phyloP scores from a whole-genome alignment of 92 coral and sea anemone species.

The Heliopora coerulea region DNA sequence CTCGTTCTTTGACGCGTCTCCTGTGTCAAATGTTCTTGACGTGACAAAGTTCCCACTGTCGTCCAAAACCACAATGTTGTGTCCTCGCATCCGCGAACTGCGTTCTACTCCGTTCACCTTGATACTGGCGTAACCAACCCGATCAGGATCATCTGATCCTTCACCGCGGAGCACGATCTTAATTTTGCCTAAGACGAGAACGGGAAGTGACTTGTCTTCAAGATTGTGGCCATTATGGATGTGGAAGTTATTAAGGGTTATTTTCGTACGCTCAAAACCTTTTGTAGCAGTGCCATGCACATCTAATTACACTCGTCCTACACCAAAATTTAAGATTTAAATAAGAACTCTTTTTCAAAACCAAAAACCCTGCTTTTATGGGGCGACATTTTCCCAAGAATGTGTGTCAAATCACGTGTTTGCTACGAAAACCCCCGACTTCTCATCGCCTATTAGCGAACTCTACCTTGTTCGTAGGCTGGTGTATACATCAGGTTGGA shows the following conservation, averaged over 20 bases:
- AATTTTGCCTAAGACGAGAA: slow-evolving; percentile 66
- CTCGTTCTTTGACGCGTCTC: slow-evolving; percentile 91
- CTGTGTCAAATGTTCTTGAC: slow-evolving; percentile 93
- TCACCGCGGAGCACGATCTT: slow-evolving; percentile 80
- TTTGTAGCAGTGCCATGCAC: too few relatives aligned
- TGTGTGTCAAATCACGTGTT: too few relatives aligned
- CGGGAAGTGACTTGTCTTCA: too few relatives aligned
- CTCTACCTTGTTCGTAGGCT: slow-evolving; percentile 89
- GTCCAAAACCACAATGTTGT: slow-evolving; percentile 86
- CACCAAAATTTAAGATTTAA: too few relatives aligned
- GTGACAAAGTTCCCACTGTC: slow-evolving; percentile 85
- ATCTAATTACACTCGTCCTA: too few relatives aligned
- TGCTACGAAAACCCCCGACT: too few relatives aligned
- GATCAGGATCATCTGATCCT: slow-evolving; percentile 95
- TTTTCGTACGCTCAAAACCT: too few relatives aligned
- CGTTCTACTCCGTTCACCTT: slow-evolving; percentile 94
- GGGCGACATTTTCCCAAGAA: too few relatives aligned
- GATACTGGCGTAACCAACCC: slow-evolving; percentile 85
- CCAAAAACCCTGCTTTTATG: too few relatives aligned
- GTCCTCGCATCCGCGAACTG: slow-evolving; percentile 91
- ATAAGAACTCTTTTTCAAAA: too few relatives aligned
- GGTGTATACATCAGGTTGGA: slow-evolving; percentile 90
- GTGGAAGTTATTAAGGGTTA: too few relatives aligned
- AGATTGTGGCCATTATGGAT: too few relatives aligned
- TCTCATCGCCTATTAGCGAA: neutral